phyloP scores from a whole-genome alignment of 2,113 vertebrate species.

The Ondatra zibethicus region DNA sequence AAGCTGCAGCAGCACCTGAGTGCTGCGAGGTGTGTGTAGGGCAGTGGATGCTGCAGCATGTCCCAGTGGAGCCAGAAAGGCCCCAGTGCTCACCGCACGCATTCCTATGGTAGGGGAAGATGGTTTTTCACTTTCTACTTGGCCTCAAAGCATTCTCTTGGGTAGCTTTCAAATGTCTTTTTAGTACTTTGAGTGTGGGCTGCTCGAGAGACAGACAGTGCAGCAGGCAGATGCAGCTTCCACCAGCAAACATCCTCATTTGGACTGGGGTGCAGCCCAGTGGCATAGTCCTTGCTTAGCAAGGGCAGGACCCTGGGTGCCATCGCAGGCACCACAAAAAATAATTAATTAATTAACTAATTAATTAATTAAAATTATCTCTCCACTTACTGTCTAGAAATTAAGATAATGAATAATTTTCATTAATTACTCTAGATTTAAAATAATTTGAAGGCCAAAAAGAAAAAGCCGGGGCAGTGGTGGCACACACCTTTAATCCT shows the following conservation, averaged over 20 bases:
- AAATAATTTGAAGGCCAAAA: not conserved
- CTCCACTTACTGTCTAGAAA: not conserved
- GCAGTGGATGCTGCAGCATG: not conserved
- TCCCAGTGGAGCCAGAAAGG: not conserved
- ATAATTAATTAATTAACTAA: not conserved
- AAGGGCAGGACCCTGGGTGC: not conserved
- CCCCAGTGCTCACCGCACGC: not conserved
- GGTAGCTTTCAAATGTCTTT: not conserved
- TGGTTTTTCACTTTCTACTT: not conserved
- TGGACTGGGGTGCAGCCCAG: not conserved
- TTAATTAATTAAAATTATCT: not conserved
- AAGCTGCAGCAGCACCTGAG: not conserved
- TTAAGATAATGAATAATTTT: not conserved
- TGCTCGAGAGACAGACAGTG: not conserved
- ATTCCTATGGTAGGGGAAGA: not conserved
- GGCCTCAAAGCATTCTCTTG: conserved; percentile 15
- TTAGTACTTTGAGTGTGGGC: not conserved
- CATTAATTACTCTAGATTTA: not conserved
- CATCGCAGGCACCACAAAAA: not conserved
- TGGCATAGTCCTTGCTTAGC: not conserved
- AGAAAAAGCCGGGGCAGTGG: no score
- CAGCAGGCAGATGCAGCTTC: not conserved
- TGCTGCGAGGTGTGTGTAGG: not conserved
- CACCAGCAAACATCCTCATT: not conserved
- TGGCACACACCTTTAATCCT: no score